These are phyloP conservation scores for Oophaga pumilio DNA, from an alignment of 2,113 vertebrate species.

Conservation along the genomic window DNA sequence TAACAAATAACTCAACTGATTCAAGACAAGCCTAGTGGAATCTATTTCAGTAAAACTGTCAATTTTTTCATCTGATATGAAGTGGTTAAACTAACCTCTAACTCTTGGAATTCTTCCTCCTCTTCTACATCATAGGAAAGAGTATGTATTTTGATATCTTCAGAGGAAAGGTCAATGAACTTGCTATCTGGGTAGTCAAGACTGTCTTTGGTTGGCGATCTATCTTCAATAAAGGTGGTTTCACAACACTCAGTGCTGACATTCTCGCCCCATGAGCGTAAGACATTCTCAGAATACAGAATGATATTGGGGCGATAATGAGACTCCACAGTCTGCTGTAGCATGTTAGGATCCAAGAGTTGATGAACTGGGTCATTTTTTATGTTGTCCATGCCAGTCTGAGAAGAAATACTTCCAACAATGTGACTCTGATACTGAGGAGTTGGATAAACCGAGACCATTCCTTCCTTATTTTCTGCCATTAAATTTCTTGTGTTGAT, in stretches of 20 bases:
- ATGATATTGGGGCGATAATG: slow-evolving; percentile 82
- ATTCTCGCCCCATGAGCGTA: slow-evolving; percentile 80
- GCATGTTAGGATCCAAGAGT: slow-evolving; percentile 82
- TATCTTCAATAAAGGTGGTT: slow-evolving; percentile 91
- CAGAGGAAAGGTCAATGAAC: slow-evolving; percentile 81
- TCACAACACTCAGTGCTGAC: slow-evolving; percentile 84
- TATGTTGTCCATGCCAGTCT: slow-evolving; percentile 60
- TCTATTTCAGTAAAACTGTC: too few species aligned
- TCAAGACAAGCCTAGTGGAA: background rate
- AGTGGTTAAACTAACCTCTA: slow-evolving; percentile 79
- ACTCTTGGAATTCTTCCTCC: slow-evolving; percentile 89
- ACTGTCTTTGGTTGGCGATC: slow-evolving; percentile 77
- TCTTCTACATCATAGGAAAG: slow-evolving; percentile 90
- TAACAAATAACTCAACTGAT: background rate
- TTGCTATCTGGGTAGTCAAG: slow-evolving; percentile 79
- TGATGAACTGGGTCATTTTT: slow-evolving; percentile 75
- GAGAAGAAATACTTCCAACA: slow-evolving; percentile 64
- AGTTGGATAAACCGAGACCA: slow-evolving; percentile 80
- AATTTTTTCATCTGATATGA: background rate
- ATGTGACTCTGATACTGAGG: slow-evolving; percentile 81
- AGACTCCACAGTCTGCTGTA: slow-evolving; percentile 79
- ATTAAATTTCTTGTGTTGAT: slow-evolving; percentile 84
- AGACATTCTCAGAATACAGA: slow-evolving; percentile 81
- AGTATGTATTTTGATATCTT: slow-evolving; percentile 87
- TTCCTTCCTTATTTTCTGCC: slow-evolving; percentile 77